Evolutionary conservation across 1,140 invertebrate species (phyloP).

Genomic region (Piezodorus guildinii): DNA sequence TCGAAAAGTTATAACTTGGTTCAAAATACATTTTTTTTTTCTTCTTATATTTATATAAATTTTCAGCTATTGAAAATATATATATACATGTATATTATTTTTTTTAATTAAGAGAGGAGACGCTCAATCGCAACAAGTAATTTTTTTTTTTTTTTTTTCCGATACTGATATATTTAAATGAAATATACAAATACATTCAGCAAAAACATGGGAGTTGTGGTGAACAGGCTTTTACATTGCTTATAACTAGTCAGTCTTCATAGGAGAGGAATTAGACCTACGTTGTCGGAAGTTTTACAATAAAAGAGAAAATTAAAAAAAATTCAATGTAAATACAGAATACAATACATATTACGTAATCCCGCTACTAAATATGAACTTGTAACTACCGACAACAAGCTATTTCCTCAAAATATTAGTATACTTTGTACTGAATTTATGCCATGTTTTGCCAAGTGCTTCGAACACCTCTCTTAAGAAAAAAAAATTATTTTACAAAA

Average conservation of each 20-base stretch:
- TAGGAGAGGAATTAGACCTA: neutral
- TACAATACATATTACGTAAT: neutral
- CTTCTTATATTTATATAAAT: conserved; percentile 1
- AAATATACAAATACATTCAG: conserved; percentile 7
- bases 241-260: conserved; percentile 20
- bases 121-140: neutral
- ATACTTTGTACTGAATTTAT: conserved; percentile 19
- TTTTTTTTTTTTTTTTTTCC: neutral
- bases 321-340: neutral
- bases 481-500: conserved; percentile 3
- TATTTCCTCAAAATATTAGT: conserved; percentile 1
- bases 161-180: neutral
- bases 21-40: neutral
- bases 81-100: neutral
- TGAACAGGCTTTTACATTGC: conserved; percentile 15
- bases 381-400: neutral
- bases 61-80: neutral
- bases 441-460: conserved; percentile 7
- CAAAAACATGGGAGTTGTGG: conserved; percentile 14
- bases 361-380: neutral
- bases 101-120: conserved; percentile 14
- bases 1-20: neutral
- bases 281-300: conserved; percentile 10
- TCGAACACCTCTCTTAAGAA: conserved; percentile 12
- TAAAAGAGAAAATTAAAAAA: neutral